phyloP scores from a whole-genome alignment of 2,797 vertebrate genomes.

The Betta splendens region DNA sequence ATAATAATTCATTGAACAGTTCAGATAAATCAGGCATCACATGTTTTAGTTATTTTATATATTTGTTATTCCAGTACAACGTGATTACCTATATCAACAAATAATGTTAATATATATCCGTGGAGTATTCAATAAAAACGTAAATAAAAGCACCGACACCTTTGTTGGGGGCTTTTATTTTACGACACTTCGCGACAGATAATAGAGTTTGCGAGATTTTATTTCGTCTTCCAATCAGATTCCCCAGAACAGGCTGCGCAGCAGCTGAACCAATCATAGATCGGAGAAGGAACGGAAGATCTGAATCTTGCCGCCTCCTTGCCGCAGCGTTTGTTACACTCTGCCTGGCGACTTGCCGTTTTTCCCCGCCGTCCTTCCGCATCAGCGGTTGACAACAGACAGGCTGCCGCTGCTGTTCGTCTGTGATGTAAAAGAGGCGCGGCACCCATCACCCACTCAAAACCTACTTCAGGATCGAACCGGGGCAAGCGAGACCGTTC shows the following conservation, averaged over 20 bases:
- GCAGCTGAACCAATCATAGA: conserved; percentile 40
- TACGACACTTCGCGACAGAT: conserved; percentile 58
- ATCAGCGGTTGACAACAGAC: conserved; percentile 50
- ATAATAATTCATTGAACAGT: no score
- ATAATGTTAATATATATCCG: not conserved
- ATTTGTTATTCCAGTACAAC: not conserved
- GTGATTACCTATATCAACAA: not conserved
- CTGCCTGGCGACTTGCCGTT: conserved; percentile 1
- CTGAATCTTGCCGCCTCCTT: conserved; percentile 4
- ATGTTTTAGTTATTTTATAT: no score
- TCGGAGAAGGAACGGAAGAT: not conserved
- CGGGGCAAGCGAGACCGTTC: conserved; percentile 26
- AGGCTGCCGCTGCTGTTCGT: conserved; percentile 48
- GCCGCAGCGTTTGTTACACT: conserved; percentile 22
- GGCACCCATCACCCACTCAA: conserved; percentile 47
- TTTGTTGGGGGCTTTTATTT: not conserved
- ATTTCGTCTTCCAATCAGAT: conserved; percentile 48
- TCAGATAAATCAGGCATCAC: no score
- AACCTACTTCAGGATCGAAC: conserved; percentile 32
- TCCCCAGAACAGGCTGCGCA: conserved; percentile 46
- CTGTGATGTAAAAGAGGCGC: conserved; percentile 74
- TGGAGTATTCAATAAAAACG: not conserved
- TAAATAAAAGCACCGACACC: no score
- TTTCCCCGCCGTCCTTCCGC: not conserved
- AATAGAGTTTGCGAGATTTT: conserved; percentile 10